Conservation (phyloP, 2,888 invertebrate species). For the Dendrolimus pini region DNA sequence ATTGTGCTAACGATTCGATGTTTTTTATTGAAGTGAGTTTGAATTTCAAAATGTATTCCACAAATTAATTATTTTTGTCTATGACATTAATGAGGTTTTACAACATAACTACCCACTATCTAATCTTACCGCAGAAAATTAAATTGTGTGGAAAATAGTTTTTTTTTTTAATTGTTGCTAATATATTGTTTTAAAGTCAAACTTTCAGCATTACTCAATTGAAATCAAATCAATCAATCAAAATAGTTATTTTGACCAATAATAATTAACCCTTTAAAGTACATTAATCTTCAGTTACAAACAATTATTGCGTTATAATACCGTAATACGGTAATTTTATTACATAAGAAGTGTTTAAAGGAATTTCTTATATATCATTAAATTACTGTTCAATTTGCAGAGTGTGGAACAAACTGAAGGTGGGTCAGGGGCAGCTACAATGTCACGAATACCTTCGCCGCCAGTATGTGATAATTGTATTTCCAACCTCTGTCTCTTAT, state of each 20-base stretch:
- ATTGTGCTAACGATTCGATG: too few species aligned
- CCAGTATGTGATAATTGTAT: too few species aligned
- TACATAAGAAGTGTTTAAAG: background rate
- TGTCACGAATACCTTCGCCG: too few species aligned
- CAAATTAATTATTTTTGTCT: too few species aligned
- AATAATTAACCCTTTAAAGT: background rate
- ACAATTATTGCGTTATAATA: background rate
- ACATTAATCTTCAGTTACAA: conserved; percentile 5
- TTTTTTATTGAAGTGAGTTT: too few species aligned
- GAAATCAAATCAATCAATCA: too few species aligned
- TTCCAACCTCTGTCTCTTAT: too few species aligned
- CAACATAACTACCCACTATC: conserved; percentile 14
- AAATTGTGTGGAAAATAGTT: background rate
- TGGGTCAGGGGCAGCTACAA: conserved; percentile 25
- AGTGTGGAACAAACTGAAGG: conserved; percentile 50
- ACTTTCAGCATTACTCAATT: too few species aligned
- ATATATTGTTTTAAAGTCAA: too few species aligned
- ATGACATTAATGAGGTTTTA: too few species aligned
- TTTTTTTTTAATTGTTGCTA: background rate
- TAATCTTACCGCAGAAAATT: conserved; percentile 8
- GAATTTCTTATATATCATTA: background rate
- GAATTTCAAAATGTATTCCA: too few species aligned
- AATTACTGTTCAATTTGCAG: conserved; percentile 26
- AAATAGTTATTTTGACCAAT: background rate
- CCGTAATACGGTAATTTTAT: background rate